A percentile compares a stretch with the other conserved stretches of the same genome.
Conservation (phyloP, 2,113 vertebrate genomes). For the Copsychus sechellarum region DNA sequence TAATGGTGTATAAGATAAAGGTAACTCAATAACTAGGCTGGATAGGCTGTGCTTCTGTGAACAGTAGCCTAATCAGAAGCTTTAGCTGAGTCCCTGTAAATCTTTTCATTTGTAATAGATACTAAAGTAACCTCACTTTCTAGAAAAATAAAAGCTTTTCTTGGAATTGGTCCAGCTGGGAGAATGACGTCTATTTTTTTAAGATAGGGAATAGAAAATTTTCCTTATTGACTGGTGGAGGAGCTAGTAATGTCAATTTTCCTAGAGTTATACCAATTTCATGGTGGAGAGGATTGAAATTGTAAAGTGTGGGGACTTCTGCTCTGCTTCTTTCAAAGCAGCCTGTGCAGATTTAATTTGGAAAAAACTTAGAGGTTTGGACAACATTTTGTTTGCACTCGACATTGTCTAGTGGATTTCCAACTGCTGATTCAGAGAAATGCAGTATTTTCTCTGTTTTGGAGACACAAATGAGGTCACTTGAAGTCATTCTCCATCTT, state of each 20-base stretch:
- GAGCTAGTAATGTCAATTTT: not conserved
- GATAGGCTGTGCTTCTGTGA: not conserved
- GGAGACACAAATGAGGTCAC: not conserved
- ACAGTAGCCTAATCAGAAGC: not conserved
- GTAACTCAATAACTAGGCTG: not conserved
- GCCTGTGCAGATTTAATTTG: not conserved
- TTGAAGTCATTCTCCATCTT: not conserved
- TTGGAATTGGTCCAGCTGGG: not conserved
- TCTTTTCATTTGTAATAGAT: not conserved
- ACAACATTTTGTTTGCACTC: not conserved
- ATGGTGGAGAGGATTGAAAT: not conserved
- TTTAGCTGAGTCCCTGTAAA: not conserved
- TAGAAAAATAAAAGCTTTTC: not conserved
- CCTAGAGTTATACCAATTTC: not conserved
- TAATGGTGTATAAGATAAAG: not conserved
- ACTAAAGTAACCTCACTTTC: not conserved
- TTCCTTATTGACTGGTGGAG: not conserved
- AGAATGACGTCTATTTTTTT: not conserved
- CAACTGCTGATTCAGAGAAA: not conserved
- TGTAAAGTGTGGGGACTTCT: not conserved
- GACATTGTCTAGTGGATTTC: not conserved
- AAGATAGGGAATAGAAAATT: not conserved
- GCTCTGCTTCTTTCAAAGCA: not conserved
- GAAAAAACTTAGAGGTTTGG: not conserved
- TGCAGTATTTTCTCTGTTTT: not conserved